Evolutionary conservation across 2,888 invertebrate genomes (phyloP).

Genomic region (Pyrrhia umbra): DNA sequence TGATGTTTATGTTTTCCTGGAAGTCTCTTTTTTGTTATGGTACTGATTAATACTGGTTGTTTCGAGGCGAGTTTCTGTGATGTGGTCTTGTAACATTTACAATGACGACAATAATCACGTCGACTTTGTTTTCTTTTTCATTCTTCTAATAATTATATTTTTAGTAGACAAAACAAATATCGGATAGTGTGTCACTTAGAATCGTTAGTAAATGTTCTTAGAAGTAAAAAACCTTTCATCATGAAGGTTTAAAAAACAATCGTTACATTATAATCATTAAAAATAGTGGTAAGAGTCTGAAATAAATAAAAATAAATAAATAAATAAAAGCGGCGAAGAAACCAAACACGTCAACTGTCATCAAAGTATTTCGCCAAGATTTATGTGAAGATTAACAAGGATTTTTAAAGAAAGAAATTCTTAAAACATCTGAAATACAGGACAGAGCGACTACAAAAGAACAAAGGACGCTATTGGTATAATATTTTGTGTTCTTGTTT

Average conservation of each 20-base stretch:
- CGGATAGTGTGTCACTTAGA: neutral
- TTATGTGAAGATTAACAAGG: constrained; percentile 59
- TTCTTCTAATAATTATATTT: neutral
- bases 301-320: too few relatives aligned
- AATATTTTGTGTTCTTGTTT: constrained; percentile 43
- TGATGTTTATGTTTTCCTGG: constrained; percentile 29
- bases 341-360: constrained; percentile 49
- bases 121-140: too few relatives aligned
- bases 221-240: neutral
- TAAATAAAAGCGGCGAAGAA: constrained; percentile 32
- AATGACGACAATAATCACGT: too few relatives aligned
- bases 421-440: constrained; percentile 43
- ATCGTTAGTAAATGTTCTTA: neutral
- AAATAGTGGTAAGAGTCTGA: too few relatives aligned
- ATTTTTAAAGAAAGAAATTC: constrained; percentile 56
- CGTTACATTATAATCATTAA: constrained; percentile 22
- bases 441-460: constrained; percentile 53
- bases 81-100: too few relatives aligned
- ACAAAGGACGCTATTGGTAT: constrained; percentile 56
- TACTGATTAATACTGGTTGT: constrained; percentile 15
- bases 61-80: too few relatives aligned
- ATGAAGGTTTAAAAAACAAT: neutral
- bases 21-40: constrained; percentile 20
- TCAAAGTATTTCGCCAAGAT: constrained; percentile 41
- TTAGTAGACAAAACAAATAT: neutral